Percentiles rank a stretch among this genome's conserved stretches.
These are phyloP conservation scores for Brachionus asplanchnoidis DNA, from an alignment of 1,140 invertebrate species.

Conservation along the genomic window DNA sequence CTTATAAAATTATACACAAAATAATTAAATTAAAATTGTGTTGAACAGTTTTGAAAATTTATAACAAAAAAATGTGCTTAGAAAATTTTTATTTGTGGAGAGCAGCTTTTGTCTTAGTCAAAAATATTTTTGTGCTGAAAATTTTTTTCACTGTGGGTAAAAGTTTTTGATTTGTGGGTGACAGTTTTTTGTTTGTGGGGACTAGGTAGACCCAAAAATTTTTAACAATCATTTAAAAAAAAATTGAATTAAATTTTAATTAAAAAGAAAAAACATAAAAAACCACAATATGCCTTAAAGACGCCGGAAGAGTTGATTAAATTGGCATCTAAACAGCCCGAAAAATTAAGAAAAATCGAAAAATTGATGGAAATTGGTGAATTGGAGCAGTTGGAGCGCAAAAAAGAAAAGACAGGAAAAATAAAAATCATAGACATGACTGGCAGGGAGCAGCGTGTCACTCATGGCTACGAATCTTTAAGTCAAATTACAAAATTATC, in stretches of 20 bases:
- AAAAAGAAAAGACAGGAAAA: constrained; percentile 57
- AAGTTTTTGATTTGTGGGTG: no score
- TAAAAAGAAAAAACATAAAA: constrained; percentile 55
- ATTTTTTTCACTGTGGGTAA: no score
- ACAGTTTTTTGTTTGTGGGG: no score
- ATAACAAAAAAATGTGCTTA: no score
- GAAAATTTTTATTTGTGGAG: no score
- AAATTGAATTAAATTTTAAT: not conserved
- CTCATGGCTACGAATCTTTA: constrained; percentile 79
- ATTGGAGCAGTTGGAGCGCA: not conserved
- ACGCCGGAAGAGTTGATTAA: constrained; percentile 88
- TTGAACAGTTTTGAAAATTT: no score
- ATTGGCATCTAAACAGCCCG: constrained; percentile 61
- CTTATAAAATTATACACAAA: no score
- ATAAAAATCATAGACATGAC: constrained; percentile 99
- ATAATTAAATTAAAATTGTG: no score
- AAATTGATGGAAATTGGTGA: constrained; percentile 4
- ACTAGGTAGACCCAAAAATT: no score
- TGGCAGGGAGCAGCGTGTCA: constrained; percentile 81
- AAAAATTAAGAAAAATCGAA: constrained; percentile 45
- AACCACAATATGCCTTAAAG: constrained; percentile 74
- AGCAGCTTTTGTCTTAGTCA: no score
- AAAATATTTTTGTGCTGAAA: no score
- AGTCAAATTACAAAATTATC: constrained; percentile 59
- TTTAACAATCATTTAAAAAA: no score